Conservation (phyloP, 2,113 vertebrate genomes). For the Sprattus sprattus region DNA sequence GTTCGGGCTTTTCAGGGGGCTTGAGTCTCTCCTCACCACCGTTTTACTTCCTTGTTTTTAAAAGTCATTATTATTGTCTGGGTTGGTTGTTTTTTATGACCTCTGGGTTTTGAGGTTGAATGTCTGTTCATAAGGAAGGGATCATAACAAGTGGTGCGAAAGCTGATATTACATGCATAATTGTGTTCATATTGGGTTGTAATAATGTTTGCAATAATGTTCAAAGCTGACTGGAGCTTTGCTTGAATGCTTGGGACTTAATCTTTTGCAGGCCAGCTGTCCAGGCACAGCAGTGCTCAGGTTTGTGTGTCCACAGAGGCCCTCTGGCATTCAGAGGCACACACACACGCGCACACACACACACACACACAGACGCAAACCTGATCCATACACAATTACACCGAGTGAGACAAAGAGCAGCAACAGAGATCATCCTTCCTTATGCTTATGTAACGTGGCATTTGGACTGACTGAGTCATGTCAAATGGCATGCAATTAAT, state of each 20-base stretch:
- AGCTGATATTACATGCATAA: constrained; percentile 39
- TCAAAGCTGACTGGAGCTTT: constrained; percentile 44
- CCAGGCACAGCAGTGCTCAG: background rate
- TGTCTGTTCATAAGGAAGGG: constrained; percentile 50
- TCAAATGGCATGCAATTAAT: background rate
- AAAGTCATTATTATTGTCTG: constrained; percentile 41
- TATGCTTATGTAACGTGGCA: background rate
- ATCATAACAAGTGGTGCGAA: constrained; percentile 41
- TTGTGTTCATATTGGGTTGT: constrained; percentile 37
- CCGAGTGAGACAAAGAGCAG: background rate
- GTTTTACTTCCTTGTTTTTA: constrained; percentile 20
- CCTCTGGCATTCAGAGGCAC: background rate
- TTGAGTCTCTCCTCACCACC: constrained; percentile 29
- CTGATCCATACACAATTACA: background rate
- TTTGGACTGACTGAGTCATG: constrained; percentile 12
- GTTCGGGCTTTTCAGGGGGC: constrained; percentile 21
- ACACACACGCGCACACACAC: background rate
- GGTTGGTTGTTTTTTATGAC: constrained; percentile 28
- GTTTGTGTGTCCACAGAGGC: constrained; percentile 17
- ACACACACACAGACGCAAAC: background rate
- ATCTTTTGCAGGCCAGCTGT: constrained; percentile 40
- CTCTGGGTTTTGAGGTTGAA: constrained; percentile 29
- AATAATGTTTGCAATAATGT: constrained; percentile 56
- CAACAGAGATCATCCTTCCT: background rate
- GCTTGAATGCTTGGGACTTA: constrained; percentile 31